phyloP scores from a whole-genome alignment of 2,888 invertebrate genomes.

The Stenichneumon culpator region DNA sequence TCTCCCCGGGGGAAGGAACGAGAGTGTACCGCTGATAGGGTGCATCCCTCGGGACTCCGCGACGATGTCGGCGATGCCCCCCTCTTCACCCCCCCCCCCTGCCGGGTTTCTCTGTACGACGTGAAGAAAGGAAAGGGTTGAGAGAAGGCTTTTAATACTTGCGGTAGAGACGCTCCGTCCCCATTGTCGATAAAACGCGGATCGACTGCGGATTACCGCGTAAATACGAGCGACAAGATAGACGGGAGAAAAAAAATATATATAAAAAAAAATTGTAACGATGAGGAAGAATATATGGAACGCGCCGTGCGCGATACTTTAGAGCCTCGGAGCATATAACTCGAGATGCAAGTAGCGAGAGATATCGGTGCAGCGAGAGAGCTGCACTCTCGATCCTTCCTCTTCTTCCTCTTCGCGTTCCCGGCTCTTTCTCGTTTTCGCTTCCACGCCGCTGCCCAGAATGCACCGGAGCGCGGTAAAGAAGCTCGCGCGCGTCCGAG shows the following conservation, averaged over 20 bases:
- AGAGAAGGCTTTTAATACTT: slow-evolving; percentile 83
- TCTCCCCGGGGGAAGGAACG: slow-evolving; percentile 77
- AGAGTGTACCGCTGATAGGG: slow-evolving; percentile 83
- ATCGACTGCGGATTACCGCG: slow-evolving; percentile 80
- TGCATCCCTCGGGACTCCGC: slow-evolving; percentile 78
- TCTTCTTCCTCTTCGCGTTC: slow-evolving; percentile 9
- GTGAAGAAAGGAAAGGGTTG: slow-evolving; percentile 81
- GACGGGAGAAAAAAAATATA: slow-evolving; percentile 8
- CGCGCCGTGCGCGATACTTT: neutral
- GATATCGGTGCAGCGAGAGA: slow-evolving; percentile 49
- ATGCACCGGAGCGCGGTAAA: slow-evolving; percentile 50
- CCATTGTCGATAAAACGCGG: slow-evolving; percentile 81
- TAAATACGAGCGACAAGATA: slow-evolving; percentile 74
- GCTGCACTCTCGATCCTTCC: slow-evolving; percentile 3
- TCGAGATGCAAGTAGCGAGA: slow-evolving; percentile 63
- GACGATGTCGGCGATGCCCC: slow-evolving; percentile 51
- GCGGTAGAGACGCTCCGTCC: slow-evolving; percentile 75
- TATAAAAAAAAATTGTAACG: neutral
- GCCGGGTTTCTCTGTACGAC: slow-evolving; percentile 44
- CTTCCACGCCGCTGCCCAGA: slow-evolving; percentile 15
- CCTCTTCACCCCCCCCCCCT: slow-evolving; percentile 39
- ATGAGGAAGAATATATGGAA: neutral
- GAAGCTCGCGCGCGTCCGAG: slow-evolving; percentile 62
- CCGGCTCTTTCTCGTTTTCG: slow-evolving; percentile 51
- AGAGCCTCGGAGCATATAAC: slow-evolving; percentile 8